These are phyloP conservation scores for Potamarius usumacintae DNA, from an alignment of 2,113 vertebrate genomes.

Conservation along the genomic window DNA sequence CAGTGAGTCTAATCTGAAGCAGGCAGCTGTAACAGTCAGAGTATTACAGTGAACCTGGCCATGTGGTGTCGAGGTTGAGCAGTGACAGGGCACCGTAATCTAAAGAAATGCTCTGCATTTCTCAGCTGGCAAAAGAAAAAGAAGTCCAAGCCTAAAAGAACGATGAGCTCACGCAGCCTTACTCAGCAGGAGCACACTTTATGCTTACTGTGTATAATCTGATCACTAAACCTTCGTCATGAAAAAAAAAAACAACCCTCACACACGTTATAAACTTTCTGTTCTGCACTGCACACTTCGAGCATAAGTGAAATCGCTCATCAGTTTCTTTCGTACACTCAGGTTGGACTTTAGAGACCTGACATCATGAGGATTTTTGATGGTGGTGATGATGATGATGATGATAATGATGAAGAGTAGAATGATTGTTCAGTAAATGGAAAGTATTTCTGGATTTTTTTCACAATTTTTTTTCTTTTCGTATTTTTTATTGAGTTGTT, in stretches of 20 bases:
- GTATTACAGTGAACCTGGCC: neutral
- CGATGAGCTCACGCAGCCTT: constrained; percentile 21
- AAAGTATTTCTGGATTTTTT: neutral
- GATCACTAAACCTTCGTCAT: constrained; percentile 30
- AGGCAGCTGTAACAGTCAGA: constrained; percentile 7
- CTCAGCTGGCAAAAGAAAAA: neutral
- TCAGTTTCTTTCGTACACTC: neutral
- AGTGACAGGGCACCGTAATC: constrained; percentile 4
- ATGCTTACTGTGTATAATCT: constrained; percentile 39
- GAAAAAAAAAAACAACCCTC: neutral
- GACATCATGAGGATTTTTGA: neutral
- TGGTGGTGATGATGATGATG: neutral
- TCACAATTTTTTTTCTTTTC: neutral
- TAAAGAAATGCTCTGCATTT: neutral
- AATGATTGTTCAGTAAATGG: neutral
- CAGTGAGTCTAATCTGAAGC: constrained; percentile 1
- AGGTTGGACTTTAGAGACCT: neutral
- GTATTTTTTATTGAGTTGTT: neutral
- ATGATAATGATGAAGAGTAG: neutral
- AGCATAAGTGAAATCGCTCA: neutral
- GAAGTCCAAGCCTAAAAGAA: neutral
- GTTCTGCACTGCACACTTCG: neutral
- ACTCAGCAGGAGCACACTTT: constrained; percentile 35
- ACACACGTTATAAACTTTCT: neutral
- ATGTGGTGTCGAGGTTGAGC: neutral